Conservation (phyloP, 2,113 vertebrate genomes). For the Amblyopsis rosae region DNA sequence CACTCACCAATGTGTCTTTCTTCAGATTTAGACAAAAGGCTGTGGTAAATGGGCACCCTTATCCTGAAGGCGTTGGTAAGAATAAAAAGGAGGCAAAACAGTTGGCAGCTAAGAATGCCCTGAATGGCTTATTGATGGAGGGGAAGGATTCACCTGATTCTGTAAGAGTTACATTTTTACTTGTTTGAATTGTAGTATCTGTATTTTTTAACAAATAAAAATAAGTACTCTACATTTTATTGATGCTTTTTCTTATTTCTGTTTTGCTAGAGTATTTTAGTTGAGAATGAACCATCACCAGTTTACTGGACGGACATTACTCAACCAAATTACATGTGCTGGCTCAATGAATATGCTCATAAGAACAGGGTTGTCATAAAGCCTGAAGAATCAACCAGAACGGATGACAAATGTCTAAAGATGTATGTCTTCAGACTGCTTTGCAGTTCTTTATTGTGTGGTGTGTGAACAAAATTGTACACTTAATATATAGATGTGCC, state of each 20-base stretch:
- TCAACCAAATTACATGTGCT: slow-evolving; percentile 53
- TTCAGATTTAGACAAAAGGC: slow-evolving; percentile 64
- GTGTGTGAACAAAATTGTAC: not conserved
- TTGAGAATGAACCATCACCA: not conserved
- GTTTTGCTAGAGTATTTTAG: slow-evolving; percentile 24
- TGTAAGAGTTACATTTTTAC: slow-evolving; percentile 27
- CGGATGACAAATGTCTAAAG: slow-evolving; percentile 42
- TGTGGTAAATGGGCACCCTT: slow-evolving; percentile 44
- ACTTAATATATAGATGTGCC: too few relatives aligned
- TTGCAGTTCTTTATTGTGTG: not conserved
- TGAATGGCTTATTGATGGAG: slow-evolving; percentile 17
- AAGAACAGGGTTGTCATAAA: not conserved
- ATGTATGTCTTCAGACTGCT: not conserved
- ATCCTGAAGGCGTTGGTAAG: slow-evolving; percentile 61
- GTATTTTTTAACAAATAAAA: not conserved
- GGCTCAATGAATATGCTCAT: slow-evolving; percentile 71
- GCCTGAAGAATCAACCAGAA: slow-evolving; percentile 10
- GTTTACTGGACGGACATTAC: not conserved
- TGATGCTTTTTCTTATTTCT: slow-evolving; percentile 4
- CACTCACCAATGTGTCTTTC: not conserved
- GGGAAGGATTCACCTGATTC: not conserved
- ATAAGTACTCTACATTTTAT: not conserved
- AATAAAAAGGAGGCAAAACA: slow-evolving; percentile 74
- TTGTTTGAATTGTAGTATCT: not conserved
- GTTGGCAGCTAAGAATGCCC: slow-evolving; percentile 68